Base-by-base conservation (phyloP, 2,888 invertebrate species). In the Aricia artaxerxes region DNA sequence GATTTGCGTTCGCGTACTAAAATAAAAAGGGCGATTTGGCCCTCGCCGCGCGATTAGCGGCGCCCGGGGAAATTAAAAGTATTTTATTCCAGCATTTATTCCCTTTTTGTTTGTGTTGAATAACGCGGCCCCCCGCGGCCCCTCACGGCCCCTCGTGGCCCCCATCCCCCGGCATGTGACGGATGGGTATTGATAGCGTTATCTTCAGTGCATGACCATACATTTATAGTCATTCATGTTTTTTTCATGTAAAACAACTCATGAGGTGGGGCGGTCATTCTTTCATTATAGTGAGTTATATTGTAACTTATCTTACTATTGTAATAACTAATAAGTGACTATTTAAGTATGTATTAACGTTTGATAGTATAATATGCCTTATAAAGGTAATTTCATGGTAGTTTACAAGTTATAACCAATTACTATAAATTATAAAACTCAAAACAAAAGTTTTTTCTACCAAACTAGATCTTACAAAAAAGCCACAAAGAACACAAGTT, bases 51-150 rank as follows among this genome's bases (percentile, higher is more conserved):
- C 92, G 93, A 93, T 93, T 93, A 93, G 92, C 92, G 92, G 92
- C 91, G 93, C 92, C 93, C 91, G 89, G 93, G 93, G 93, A 93
- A 93, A 93, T 93, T 93, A 93, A 93, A 93, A 93, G 93, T 92
- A 92, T 93, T 92, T 92, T 92, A 92, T 92, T 92, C 90, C 89
- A 90, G 89, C 90, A 92, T 92, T 92, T 91, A 92, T 92, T 92
- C 90, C 88, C 89, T 90, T 91, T 92, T 91, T 92, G 91, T 92
- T 92, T 91, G 90, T 86, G 87, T 89, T 90, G 90, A 90, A 90
- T 91, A 90, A 89, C 87, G 88, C 81, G 87, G 86, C 87, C 85
- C 87, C 87, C 84, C 49, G 85, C 85, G 84, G 85, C 84, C 86
- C 85, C 82, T 16, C 82, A 82, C 13, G 69, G 69, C 69, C 69